These are phyloP conservation scores for Macrotrachela quadricornifera DNA, from an alignment of 1,140 invertebrate species.

Conservation along the genomic window DNA sequence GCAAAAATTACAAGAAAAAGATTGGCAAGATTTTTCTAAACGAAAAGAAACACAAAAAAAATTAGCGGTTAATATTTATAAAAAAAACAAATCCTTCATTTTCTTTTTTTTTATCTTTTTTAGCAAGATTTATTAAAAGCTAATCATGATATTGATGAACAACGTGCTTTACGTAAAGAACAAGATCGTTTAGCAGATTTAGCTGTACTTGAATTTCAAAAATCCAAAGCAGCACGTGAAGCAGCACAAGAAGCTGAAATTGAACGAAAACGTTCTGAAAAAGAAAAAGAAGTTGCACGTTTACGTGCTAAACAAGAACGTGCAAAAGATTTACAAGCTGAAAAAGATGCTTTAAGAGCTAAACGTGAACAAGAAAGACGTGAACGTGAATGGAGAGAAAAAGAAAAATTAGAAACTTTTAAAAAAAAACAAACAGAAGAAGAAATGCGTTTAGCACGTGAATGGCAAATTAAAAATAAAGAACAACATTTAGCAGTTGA, in stretches of 20 bases:
- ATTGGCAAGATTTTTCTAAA: slow-evolving; percentile 1
- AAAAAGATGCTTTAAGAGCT: slow-evolving; percentile 26
- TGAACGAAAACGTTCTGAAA: slow-evolving; percentile 25
- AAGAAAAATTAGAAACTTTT: slow-evolving; percentile 22
- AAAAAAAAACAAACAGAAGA: slow-evolving; percentile 25
- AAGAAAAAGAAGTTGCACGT: slow-evolving; percentile 28
- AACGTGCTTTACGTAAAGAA: slow-evolving; percentile 19
- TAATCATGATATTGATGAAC: slow-evolving; percentile 22
- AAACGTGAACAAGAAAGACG: slow-evolving; percentile 28
- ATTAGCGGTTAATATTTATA: slow-evolving; percentile 2
- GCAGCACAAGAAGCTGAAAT: slow-evolving; percentile 26
- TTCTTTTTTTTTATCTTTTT: too few species aligned
- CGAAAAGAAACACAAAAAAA: slow-evolving; percentile 8
- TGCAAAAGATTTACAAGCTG: slow-evolving; percentile 26
- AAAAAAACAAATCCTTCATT: too few species aligned
- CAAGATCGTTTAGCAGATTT: slow-evolving; percentile 24
- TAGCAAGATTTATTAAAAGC: slow-evolving; percentile 28
- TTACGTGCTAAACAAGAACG: slow-evolving; percentile 26
- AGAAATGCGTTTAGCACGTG: slow-evolving; percentile 23
- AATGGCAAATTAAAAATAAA: slow-evolving; percentile 26
- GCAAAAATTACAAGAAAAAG: slow-evolving; percentile 1
- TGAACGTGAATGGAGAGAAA: slow-evolving; percentile 29
- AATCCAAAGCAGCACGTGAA: slow-evolving; percentile 30
- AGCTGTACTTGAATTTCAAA: slow-evolving; percentile 28
- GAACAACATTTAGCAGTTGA: slow-evolving; percentile 29